These are phyloP conservation scores for Pyrgilauda ruficollis DNA, from an alignment of 2,113 vertebrate genomes.

Conservation along the genomic window DNA sequence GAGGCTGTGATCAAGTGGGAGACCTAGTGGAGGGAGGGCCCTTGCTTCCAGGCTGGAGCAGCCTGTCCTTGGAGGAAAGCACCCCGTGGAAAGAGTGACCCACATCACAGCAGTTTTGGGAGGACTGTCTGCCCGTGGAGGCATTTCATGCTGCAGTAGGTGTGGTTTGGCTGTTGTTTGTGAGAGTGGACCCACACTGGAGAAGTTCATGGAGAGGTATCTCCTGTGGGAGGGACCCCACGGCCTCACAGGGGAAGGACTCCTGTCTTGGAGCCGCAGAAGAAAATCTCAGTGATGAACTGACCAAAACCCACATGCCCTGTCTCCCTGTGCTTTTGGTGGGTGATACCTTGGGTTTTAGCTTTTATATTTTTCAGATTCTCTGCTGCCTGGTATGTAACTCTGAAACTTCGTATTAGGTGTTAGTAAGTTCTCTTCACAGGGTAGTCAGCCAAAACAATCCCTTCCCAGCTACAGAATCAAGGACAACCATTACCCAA, in stretches of 20 bases:
- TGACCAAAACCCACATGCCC: background rate
- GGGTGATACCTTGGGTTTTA: background rate
- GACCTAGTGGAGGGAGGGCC: background rate
- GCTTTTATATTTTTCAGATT: background rate
- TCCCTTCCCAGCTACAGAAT: too few relatives aligned
- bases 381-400: background rate
- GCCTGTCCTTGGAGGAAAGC: background rate
- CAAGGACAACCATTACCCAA: too few relatives aligned
- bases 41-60: background rate
- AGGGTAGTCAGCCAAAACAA: too few relatives aligned
- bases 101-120: background rate
- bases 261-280: background rate
- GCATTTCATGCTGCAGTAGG: background rate
- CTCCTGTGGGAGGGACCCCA: background rate
- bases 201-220: background rate
- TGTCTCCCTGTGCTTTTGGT: fast-evolving
- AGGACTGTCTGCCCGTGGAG: background rate
- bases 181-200: background rate
- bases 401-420: too few relatives aligned
- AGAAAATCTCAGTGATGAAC: background rate
- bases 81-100: background rate
- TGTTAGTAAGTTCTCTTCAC: too few relatives aligned
- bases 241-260: background rate
- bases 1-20: background rate
- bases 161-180: fast-evolving